phyloP scores from a whole-genome alignment of 2,113 vertebrate species.

The Poecilia latipinna region DNA sequence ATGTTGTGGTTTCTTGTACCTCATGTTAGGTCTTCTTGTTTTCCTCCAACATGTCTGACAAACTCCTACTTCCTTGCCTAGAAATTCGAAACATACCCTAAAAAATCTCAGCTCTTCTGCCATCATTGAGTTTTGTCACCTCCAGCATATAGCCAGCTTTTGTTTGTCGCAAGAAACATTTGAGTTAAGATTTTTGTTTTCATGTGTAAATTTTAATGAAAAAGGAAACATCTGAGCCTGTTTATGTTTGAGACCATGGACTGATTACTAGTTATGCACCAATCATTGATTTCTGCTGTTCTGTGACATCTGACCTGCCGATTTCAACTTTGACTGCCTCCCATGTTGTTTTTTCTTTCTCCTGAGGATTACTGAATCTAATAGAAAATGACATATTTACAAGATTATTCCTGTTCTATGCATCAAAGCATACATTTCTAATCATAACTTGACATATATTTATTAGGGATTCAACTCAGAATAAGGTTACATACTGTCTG shows the following conservation, averaged over 20 bases:
- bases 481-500: too few species aligned
- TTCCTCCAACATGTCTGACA: constrained; percentile 1
- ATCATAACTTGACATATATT: background rate
- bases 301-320: background rate
- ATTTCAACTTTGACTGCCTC: background rate
- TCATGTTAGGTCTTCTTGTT: background rate
- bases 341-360: background rate
- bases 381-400: background rate
- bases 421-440: background rate
- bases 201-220: background rate
- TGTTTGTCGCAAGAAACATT: background rate
- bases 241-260: background rate
- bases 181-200: background rate
- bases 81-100: background rate
- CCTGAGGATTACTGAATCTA: background rate
- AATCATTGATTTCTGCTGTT: background rate
- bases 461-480: background rate
- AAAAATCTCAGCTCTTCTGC: background rate
- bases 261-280: background rate
- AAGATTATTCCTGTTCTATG: background rate
- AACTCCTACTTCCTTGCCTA: background rate
- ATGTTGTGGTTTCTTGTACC: constrained; percentile 5
- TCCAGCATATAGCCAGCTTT: background rate
- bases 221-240: background rate
- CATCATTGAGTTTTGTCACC: background rate